Base-by-base conservation (phyloP, 2,888 invertebrate genomes). In the Trichogramma evanescens region DNA sequence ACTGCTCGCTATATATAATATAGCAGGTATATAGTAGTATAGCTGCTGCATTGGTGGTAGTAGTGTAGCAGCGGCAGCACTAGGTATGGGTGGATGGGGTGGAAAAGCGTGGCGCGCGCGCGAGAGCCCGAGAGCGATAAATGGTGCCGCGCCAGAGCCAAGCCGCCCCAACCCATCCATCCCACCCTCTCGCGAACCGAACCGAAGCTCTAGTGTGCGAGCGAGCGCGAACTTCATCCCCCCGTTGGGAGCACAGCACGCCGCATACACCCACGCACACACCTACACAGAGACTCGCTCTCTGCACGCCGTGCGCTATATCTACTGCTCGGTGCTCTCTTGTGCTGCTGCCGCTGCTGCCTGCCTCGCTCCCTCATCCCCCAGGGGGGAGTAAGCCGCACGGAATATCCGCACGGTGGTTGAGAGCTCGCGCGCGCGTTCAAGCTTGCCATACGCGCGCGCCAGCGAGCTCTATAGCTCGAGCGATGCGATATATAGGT, bases 131-230 rank as follows among this genome's bases (percentile, higher is more conserved):
- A 48, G 63, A 61, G 65, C 66, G 65, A 66, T 65, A 66, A 67
- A 66, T 63, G 63, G 62, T 58, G 58, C 60, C 59, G 9, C 46
- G 52, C 50, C 59, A 56, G 63, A 63, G 63, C 60, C 65, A 56
- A 63, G 58, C 64, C 63, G 61, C 61, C 61, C 56, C 63, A 61
- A 61, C 63, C 63, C 63, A 60, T 63, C 61, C 55, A 61, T 56
- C 58, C 57, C 48, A 6, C 50, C 38, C 46, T 40, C 50, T 26
- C 54, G 46, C 9, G 44, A n/a, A 8, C 39, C 54, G 13, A 40
- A 8, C 6, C 42, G 41, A 39, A 26, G 26, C 26, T 26, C 26
- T 26, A 26, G 41, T 44, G 43, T 52, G 48, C 38, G 48, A 56
- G 50, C 50, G 61, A 26, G 56, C 54, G 56, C 13, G 52, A 60